phyloP scores from a whole-genome alignment of 1,140 invertebrate genomes.

The fruit fly (Drosophila melanogaster) region Release_6_plus_ISO1_MT NT_033777.3:25768501-25769000 shows the following conservation, averaged over 20 bases:
- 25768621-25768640: constrained; percentile 17
- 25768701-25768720: neutral
- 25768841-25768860: too few relatives aligned
- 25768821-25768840: too few relatives aligned
- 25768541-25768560: constrained; percentile 56
- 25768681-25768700: neutral
- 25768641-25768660: constrained; percentile 58
- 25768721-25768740: neutral
- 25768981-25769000: neutral
- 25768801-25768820: too few relatives aligned
- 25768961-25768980: neutral
- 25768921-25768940: too few relatives aligned
- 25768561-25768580: constrained; percentile 35
- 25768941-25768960: neutral
- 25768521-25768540: constrained; percentile 28
- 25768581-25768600: constrained; percentile 40
- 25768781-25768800: too few relatives aligned
- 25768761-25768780: too few relatives aligned
- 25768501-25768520: constrained; percentile 51
- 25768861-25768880: too few relatives aligned
- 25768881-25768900: too few relatives aligned
- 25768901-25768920: too few relatives aligned
- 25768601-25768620: constrained; percentile 12
- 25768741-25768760: neutral
- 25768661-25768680: constrained; percentile 21